These are phyloP conservation scores for Mallateleia sp. DNA, from an alignment of 2,888 invertebrate species.

Conservation along the genomic window DNA sequence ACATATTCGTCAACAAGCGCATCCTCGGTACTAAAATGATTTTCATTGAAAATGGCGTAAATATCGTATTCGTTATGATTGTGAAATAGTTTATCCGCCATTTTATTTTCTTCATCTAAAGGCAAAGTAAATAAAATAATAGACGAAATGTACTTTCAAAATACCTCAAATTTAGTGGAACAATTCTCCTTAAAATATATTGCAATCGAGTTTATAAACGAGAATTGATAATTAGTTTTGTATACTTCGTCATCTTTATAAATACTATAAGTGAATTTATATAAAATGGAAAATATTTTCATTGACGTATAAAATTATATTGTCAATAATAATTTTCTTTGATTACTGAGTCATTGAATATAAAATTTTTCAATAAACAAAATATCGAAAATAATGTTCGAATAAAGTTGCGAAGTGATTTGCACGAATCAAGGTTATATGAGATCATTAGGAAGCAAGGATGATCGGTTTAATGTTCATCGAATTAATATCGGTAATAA, in stretches of 20 bases:
- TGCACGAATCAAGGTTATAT: slow-evolving; percentile 84
- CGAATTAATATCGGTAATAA: slow-evolving; percentile 67
- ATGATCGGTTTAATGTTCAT: slow-evolving; percentile 74
- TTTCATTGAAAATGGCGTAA: slow-evolving; percentile 34
- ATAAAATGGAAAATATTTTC: not conserved
- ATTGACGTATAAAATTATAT: slow-evolving; percentile 11
- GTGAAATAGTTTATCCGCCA: slow-evolving; percentile 4
- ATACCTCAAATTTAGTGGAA: no score
- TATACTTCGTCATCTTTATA: not conserved
- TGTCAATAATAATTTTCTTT: slow-evolving; percentile 4
- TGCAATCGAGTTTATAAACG: not conserved
- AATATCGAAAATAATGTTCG: slow-evolving; percentile 50
- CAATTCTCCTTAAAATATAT: not conserved
- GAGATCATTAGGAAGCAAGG: slow-evolving; percentile 85
- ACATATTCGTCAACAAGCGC: slow-evolving; percentile 43
- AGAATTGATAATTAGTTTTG: no score
- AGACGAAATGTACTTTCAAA: no score
- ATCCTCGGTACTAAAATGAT: slow-evolving; percentile 34
- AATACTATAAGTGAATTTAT: no score
- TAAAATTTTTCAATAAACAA: slow-evolving; percentile 30
- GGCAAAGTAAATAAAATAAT: no score
- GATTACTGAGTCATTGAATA: slow-evolving; percentile 20
- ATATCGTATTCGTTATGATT: slow-evolving; percentile 4
- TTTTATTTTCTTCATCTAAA: no score
- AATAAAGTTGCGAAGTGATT: slow-evolving; percentile 57